Evolutionary conservation across 2,113 vertebrate species (phyloP).

Genomic region (Eurystomus gularis): DNA sequence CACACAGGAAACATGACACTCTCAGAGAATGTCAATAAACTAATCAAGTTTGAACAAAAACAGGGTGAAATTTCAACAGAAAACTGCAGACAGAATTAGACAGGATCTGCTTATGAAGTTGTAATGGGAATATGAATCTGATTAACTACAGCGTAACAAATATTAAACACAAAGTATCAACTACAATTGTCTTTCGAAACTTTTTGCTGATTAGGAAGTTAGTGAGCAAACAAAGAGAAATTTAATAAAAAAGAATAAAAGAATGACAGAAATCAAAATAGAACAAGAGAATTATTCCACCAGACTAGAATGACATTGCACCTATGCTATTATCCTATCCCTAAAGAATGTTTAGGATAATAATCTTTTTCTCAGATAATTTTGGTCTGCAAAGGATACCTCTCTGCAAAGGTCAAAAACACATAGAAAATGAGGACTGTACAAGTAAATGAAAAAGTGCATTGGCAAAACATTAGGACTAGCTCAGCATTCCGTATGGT

Average conservation of each 20-base stretch:
- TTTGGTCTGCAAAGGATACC: not conserved
- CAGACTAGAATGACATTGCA: not conserved
- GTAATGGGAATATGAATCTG: not conserved
- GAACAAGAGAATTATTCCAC: not conserved
- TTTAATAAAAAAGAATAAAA: not conserved
- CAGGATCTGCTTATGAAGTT: not conserved
- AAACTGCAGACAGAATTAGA: not conserved
- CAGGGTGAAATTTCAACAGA: constrained; percentile 30
- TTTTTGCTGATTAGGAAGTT: not conserved
- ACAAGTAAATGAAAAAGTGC: not conserved
- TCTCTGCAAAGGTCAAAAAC: not conserved
- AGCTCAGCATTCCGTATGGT: not conserved
- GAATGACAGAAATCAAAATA: not conserved
- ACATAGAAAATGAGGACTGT: not conserved
- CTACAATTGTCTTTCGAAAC: not conserved
- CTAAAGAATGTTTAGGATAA: not conserved
- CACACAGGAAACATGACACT: not conserved
- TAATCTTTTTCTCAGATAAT: not conserved
- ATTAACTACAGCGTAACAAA: not conserved
- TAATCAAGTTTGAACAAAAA: constrained; percentile 58
- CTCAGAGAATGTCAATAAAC: constrained; percentile 40
- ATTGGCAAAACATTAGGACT: not conserved
- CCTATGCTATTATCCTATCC: not conserved
- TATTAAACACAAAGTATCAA: not conserved
- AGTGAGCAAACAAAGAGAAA: not conserved